A percentile compares a stretch with the other conserved stretches of the same genome.
Evolutionary conservation across 2,113 vertebrate genomes (phyloP).

Genomic region (Coptodon rendalli): DNA sequence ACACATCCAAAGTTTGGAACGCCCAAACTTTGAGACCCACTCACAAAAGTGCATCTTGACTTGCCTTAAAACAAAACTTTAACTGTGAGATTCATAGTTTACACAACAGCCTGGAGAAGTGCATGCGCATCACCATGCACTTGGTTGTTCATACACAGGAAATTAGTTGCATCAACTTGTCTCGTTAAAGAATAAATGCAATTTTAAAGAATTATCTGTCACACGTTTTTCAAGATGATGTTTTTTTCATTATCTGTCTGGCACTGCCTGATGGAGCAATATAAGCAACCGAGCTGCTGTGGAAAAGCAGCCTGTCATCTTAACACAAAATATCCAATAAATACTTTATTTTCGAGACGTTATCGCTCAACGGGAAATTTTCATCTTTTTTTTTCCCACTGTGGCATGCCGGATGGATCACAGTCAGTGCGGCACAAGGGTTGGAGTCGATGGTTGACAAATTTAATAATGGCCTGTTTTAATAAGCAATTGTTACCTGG

Average conservation of each 20-base stretch:
- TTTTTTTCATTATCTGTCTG: background rate
- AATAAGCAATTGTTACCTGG: background rate
- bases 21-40: background rate
- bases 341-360: background rate
- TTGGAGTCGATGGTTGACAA: background rate
- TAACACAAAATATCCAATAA: background rate
- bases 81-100: background rate
- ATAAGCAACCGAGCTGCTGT: background rate
- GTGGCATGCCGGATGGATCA: background rate
- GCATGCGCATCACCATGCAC: background rate
- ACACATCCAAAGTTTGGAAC: background rate
- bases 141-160: background rate
- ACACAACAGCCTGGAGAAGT: background rate
- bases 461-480: background rate
- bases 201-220: background rate
- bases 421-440: background rate
- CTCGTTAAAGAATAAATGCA: background rate
- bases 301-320: background rate
- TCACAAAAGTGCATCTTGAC: background rate
- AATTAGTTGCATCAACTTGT: background rate
- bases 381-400: fast-evolving
- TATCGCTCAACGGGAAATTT: background rate
- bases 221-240: background rate
- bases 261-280: background rate
- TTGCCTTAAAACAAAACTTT: background rate